Conservation (phyloP, 64 coral and sea anemone genomes). For the Montipora sp. region DNA sequence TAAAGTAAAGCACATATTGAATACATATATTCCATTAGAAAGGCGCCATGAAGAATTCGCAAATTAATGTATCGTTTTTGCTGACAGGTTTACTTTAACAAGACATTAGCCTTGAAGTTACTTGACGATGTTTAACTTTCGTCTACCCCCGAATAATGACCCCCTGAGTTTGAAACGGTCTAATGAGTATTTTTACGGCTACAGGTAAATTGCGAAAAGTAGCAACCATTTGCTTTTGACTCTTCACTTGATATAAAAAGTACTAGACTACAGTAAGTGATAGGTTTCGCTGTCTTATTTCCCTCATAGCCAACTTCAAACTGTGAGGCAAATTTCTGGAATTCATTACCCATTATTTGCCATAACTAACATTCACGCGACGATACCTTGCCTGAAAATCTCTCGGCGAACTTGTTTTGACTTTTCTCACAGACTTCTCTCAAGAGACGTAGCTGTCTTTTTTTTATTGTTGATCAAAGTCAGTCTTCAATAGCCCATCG, state of each 20-base stretch:
- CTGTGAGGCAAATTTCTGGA: not conserved
- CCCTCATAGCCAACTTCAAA: too few species aligned
- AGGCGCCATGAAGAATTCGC: not conserved
- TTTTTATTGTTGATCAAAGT: conserved; percentile 25
- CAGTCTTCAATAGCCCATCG: not conserved
- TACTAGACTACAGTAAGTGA: too few species aligned
- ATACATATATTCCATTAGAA: too few species aligned
- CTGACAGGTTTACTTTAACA: conserved; percentile 34
- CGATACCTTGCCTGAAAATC: not conserved
- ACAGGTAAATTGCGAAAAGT: too few species aligned
- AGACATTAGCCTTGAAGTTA: not conserved
- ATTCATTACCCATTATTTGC: not conserved
- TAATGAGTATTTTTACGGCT: too few species aligned
- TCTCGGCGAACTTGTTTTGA: not conserved
- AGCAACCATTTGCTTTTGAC: too few species aligned
- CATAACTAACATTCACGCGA: not conserved
- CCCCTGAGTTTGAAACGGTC: too few species aligned
- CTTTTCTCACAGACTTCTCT: not conserved
- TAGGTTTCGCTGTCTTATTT: too few species aligned
- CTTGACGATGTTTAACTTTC: not conserved
- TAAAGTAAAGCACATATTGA: too few species aligned
- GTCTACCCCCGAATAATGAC: too few species aligned
- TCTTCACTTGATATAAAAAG: too few species aligned
- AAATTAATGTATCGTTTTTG: conserved; percentile 2
- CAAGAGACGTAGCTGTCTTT: not conserved